Conservation (phyloP, 2,113 vertebrate genomes). For the Sphyrna mokarran region DNA sequence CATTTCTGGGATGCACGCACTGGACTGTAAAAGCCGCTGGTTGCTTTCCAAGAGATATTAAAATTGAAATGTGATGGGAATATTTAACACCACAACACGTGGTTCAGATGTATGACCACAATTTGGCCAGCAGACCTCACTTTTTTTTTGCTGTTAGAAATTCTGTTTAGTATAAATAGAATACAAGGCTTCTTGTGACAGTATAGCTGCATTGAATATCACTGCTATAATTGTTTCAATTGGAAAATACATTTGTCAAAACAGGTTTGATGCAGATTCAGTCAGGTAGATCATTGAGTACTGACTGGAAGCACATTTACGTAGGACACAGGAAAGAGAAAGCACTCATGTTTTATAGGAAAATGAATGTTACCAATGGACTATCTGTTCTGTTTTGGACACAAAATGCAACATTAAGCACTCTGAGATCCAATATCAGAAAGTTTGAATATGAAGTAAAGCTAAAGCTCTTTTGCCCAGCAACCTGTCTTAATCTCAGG, state of each 20-base stretch:
- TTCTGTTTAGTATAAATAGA: background rate
- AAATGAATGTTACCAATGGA: background rate
- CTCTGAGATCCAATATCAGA: background rate
- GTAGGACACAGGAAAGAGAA: background rate
- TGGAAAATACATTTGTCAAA: background rate
- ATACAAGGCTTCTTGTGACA: background rate
- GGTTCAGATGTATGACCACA: conserved; percentile 37
- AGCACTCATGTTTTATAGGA: background rate
- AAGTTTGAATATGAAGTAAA: background rate
- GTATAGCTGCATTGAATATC: background rate
- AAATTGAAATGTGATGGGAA: conserved; percentile 41
- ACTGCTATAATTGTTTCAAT: too few relatives aligned
- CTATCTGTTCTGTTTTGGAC: background rate
- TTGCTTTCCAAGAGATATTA: conserved; percentile 47
- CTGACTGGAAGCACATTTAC: background rate
- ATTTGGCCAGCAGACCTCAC: conserved; percentile 6
- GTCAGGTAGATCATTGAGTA: background rate
- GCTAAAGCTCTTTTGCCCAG: background rate
- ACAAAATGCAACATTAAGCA: background rate
- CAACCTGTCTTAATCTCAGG: background rate
- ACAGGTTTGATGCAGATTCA: background rate
- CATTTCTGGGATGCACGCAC: conserved; percentile 57
- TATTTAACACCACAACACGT: conserved; percentile 40
- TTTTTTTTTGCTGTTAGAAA: background rate
- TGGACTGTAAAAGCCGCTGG: conserved; percentile 54